phyloP scores from a whole-genome alignment of 2,113 vertebrate genomes.

The Ptychochromis oligacanthus region DNA sequence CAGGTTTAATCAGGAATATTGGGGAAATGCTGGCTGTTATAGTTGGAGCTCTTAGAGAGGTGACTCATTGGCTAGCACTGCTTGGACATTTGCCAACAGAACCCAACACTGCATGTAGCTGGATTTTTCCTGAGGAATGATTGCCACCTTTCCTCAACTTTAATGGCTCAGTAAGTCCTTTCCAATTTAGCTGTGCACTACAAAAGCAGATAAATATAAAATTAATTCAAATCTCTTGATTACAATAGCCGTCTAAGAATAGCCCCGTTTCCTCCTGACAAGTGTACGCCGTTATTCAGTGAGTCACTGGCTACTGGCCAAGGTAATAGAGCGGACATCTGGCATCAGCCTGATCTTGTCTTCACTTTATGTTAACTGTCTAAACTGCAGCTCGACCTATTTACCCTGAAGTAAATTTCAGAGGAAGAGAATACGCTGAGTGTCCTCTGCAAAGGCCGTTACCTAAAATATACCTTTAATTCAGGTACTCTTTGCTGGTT shows the following conservation, averaged over 20 bases:
- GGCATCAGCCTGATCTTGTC: conserved; percentile 50
- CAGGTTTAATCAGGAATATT: conserved; percentile 80
- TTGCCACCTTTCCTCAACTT: conserved; percentile 37
- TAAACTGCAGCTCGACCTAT: conserved; percentile 44
- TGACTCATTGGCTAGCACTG: conserved; percentile 70
- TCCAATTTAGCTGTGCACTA: conserved; percentile 1
- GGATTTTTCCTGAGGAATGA: conserved; percentile 44
- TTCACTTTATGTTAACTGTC: conserved; percentile 52
- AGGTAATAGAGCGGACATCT: conserved; percentile 59
- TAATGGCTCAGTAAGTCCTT: conserved; percentile 38
- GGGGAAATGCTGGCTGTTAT: conserved; percentile 66
- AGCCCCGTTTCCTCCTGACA: conserved; percentile 42
- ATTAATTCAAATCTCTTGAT: conserved; percentile 58
- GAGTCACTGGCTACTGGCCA: conserved; percentile 57
- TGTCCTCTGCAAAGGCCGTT: neutral
- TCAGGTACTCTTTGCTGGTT: neutral
- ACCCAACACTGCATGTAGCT: conserved; percentile 40
- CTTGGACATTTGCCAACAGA: conserved; percentile 63
- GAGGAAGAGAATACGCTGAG: neutral
- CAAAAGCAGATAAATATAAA: conserved; percentile 22
- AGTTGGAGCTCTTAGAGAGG: conserved; percentile 71
- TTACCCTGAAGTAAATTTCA: conserved; percentile 30
- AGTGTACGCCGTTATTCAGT: conserved; percentile 43
- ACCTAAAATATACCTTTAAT: conserved; percentile 1
- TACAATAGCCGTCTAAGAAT: conserved; percentile 55